Conservation (phyloP, 2,797 vertebrate genomes). For the Glyptemys insculpta region DNA sequence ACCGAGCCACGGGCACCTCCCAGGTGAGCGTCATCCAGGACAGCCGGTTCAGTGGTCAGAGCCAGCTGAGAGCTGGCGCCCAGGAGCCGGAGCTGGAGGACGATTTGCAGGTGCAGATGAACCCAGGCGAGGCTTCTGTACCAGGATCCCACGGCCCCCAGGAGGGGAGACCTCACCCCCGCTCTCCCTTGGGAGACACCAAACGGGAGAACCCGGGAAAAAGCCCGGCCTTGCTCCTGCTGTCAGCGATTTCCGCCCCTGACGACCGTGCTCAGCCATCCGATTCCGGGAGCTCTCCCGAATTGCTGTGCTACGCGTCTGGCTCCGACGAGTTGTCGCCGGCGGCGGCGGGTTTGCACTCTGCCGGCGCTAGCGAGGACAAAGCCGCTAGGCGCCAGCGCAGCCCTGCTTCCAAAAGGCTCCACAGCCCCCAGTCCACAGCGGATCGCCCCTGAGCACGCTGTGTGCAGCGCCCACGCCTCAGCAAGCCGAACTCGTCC, state of each 20-base stretch:
- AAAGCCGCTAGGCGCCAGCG: neutral
- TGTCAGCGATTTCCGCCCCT: neutral
- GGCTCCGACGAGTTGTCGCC: neutral
- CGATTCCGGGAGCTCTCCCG: neutral
- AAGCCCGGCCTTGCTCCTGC: neutral
- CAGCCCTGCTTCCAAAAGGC: neutral
- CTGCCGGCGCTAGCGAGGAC: neutral
- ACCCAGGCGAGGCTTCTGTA: rapidly evolving
- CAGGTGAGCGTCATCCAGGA: conserved; percentile 85
- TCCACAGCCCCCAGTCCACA: neutral
- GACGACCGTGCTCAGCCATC: neutral
- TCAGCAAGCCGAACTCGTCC: neutral
- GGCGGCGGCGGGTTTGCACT: rapidly evolving
- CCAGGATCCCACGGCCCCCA: neutral
- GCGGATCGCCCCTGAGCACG: neutral
- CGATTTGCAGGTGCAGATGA: rapidly evolving
- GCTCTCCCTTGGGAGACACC: rapidly evolving
- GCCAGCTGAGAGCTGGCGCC: rapidly evolving
- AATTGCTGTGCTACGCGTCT: rapidly evolving
- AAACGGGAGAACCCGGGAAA: neutral
- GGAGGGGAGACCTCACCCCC: neutral
- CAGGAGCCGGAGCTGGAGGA: rapidly evolving
- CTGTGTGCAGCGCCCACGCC: neutral
- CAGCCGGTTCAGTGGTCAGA: neutral
- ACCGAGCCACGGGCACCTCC: conserved; percentile 12